Evolutionary conservation across 1,140 invertebrate species (phyloP).

Genomic region (Drosophila teissieri): DNA sequence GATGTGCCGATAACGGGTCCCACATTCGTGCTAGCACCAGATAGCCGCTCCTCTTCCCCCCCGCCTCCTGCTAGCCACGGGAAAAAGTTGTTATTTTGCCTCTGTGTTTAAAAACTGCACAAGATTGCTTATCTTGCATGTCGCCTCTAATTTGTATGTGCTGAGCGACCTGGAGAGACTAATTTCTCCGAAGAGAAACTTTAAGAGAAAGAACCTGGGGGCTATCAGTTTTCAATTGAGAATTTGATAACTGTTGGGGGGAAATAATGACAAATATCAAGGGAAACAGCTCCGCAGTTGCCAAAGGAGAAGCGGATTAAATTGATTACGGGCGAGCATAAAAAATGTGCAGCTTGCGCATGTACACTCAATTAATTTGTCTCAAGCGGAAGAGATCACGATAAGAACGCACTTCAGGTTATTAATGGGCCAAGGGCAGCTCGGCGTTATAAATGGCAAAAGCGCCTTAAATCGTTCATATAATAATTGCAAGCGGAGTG

Average conservation of each 20-base stretch:
- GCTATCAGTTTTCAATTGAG: constrained; percentile 25
- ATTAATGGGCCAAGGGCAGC: constrained; percentile 18
- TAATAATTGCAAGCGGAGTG: constrained; percentile 13
- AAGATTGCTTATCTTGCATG: constrained; percentile 74
- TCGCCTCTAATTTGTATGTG: constrained; percentile 70
- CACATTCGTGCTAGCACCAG: constrained; percentile 22
- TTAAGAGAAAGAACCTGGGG: constrained; percentile 15
- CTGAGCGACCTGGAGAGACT: constrained; percentile 23
- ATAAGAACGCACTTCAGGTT: constrained; percentile 10
- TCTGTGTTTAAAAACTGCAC: constrained; percentile 46
- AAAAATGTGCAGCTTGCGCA: neutral
- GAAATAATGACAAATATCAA: constrained; percentile 9
- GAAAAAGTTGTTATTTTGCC: constrained; percentile 52
- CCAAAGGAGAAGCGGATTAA: constrained; percentile 10
- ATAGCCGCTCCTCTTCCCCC: constrained; percentile 7
- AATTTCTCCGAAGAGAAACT: neutral
- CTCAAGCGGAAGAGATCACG: constrained; percentile 12
- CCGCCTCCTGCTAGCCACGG: constrained; percentile 4
- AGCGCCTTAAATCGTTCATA: constrained; percentile 13
- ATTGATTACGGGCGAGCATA: constrained; percentile 18
- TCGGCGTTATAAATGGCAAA: constrained; percentile 26
- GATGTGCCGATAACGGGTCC: constrained; percentile 58
- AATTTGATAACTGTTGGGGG: constrained; percentile 52
- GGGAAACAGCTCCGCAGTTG: constrained; percentile 12
- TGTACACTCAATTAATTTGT: constrained; percentile 24